A percentile compares a stretch with the other conserved stretches of the same genome.
phyloP scores from a whole-genome alignment of 2,113 vertebrate genomes.

The Chaetura pelagica region DNA sequence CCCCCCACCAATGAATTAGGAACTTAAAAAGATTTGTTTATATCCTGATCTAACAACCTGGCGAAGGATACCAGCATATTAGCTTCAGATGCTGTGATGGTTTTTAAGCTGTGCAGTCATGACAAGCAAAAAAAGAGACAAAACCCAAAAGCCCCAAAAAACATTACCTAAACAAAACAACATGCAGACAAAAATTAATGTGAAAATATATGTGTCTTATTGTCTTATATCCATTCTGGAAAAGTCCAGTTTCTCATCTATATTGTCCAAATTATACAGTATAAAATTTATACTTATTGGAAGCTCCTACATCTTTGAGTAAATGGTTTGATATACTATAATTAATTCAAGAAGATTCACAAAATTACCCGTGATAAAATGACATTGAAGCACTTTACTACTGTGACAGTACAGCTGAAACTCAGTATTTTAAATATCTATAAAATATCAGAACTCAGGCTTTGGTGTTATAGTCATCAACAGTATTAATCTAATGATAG shows the following conservation, averaged over 20 bases:
- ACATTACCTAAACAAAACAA: accelerated
- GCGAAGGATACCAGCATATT: not conserved
- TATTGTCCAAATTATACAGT: not conserved
- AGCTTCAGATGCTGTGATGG: accelerated
- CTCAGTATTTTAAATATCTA: not conserved
- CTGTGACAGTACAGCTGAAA: not conserved
- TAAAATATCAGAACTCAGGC: not conserved
- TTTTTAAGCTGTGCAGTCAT: not conserved
- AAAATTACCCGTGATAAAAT: not conserved
- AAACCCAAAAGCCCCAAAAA: accelerated
- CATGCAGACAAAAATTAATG: not conserved
- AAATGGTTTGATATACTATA: not conserved
- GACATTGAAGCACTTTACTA: not conserved
- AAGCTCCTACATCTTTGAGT: not conserved
- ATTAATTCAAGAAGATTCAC: not conserved
- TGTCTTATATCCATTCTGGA: not conserved
- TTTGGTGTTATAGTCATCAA: not conserved
- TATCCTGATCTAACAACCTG: not conserved
- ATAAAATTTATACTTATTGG: not conserved
- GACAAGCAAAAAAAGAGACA: not conserved
- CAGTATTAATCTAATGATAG: not conserved
- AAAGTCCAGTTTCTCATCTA: not conserved
- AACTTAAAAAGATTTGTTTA: not conserved
- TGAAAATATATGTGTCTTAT: not conserved
- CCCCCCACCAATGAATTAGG: not conserved